Percentiles rank a stretch among this genome's conserved stretches.
phyloP scores from a whole-genome alignment of 1,140 invertebrate species.

The Drosophila kepulauana region DNA sequence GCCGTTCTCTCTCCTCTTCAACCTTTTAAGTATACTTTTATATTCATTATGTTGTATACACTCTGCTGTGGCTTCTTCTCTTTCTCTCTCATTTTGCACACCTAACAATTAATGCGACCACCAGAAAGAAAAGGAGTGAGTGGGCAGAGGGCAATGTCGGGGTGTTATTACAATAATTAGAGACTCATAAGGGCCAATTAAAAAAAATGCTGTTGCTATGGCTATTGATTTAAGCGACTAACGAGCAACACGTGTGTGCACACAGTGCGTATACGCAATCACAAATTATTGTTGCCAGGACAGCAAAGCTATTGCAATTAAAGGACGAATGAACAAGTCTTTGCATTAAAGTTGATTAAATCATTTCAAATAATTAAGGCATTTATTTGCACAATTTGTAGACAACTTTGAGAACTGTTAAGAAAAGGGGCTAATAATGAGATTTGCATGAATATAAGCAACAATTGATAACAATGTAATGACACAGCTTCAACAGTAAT shows the following conservation, averaged over 20 bases:
- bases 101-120: constrained; percentile 64
- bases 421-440: too few relatives aligned
- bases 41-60: neutral
- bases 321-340: neutral
- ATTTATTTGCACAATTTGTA: too few relatives aligned
- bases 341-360: too few relatives aligned
- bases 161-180: constrained; percentile 55
- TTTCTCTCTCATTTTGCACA: constrained; percentile 52
- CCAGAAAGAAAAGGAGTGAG: neutral
- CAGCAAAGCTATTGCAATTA: neutral
- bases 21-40: neutral
- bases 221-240: constrained; percentile 55
- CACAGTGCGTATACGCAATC: neutral
- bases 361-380: too few relatives aligned
- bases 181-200: constrained; percentile 44
- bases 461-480: too few relatives aligned
- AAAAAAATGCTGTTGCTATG: constrained; percentile 27
- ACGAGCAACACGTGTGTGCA: constrained; percentile 60
- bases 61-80: neutral
- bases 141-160: neutral
- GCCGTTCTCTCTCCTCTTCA: neutral
- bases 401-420: too few relatives aligned
- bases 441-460: too few relatives aligned
- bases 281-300: neutral
- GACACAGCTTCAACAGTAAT: too few relatives aligned